Evolutionary conservation across 2,797 vertebrate species (phyloP), one percentile per base, ranked within the genome.

Genomic region (Myoxocephalus aenaeus): DNA sequence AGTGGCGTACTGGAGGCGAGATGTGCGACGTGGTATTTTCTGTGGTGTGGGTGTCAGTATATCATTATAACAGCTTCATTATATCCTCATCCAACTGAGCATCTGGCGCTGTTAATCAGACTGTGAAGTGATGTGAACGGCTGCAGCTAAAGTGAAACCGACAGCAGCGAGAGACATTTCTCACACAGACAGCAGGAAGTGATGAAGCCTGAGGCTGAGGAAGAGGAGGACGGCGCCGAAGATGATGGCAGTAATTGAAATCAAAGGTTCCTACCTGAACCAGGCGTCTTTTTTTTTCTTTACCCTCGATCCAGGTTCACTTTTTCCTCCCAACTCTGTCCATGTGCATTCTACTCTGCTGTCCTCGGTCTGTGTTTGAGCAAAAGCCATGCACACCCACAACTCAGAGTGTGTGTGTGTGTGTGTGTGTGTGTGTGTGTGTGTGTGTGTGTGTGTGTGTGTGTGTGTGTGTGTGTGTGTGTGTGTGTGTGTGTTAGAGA

Each of bases 31-130:
- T 13, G 32, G 44, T 27, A 6, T 56, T 56, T 38, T 10, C 38
- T 27, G 44, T 20, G 48, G 7, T 9, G 9, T 1, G 15, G 53
- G 38, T 1, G 1, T 48, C 51, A 50, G 4, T 2, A 15, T 20
- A 53, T 59, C 61, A 61, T 72, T 58, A 61, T 38, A 36, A 34
- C 48, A 42, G 72, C 62, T 71, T 79, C 22, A 54, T 40, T 38
- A 54, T 58, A 29, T 75, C 59, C 29, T 48, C 70, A 54, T 68
- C 66, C 63, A 61, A 27, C 48, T 46, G 40, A 32, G 75, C 84
- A 88, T 87, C 86, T 90, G 83, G 54, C 59, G 38, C 58, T 71
- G 84, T 71, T 83, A 79, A 84, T 87, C 84, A 89, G 88, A 79
- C 84, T 80, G 78, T 86, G 29, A 85, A 81, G 50, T 56, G 66